Conservation (phyloP, 2,888 invertebrate genomes). For the Rhagonycha fulva region DNA sequence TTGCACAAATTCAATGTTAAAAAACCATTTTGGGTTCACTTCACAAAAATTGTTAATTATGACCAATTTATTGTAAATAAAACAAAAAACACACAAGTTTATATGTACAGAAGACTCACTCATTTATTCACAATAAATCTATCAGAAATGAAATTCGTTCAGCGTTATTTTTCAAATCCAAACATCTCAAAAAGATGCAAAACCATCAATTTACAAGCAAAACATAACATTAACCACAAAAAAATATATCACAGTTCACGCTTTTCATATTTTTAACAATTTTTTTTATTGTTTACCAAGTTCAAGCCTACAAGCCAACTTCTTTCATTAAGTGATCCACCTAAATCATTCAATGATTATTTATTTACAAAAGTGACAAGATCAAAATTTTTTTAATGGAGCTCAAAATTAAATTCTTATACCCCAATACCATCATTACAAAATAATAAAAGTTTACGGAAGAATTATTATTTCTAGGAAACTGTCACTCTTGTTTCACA, state of each 20-base stretch:
- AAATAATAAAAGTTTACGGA: neutral
- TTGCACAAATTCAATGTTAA: neutral
- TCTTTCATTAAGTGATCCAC: neutral
- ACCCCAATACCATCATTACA: neutral
- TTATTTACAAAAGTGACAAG: neutral
- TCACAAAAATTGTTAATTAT: neutral
- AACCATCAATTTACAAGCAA: neutral
- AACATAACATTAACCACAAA: neutral
- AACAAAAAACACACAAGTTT: neutral
- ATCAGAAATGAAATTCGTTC: neutral
- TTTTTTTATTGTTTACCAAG: neutral
- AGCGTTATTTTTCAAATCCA: neutral
- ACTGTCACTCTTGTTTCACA: neutral
- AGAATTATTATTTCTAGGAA: neutral
- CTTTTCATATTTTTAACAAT: neutral
- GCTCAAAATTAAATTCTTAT: neutral
- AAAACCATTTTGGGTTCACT: neutral
- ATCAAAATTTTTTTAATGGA: neutral
- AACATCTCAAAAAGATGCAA: neutral
- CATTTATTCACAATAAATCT: neutral
- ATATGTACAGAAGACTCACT: neutral
- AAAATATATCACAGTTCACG: neutral
- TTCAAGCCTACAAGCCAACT: neutral
- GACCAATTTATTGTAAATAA: neutral
- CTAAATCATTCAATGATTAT: neutral